Evolutionary conservation across 2,888 invertebrate genomes (phyloP).

Genomic region (Xylocampa areola): DNA sequence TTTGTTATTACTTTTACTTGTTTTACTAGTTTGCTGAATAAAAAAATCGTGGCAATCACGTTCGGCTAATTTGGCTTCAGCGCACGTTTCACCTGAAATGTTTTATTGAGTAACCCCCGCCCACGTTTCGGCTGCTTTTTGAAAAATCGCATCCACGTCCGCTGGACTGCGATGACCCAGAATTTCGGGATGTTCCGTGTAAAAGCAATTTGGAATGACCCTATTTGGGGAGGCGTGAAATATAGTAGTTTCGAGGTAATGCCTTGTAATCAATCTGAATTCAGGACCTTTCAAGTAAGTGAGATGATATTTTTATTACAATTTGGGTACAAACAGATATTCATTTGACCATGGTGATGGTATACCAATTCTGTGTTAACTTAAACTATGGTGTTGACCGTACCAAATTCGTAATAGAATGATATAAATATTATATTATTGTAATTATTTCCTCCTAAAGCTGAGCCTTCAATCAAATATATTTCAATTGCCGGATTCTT

Average conservation of each 20-base stretch:
- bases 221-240: constrained; percentile 39
- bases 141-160: constrained; percentile 50
- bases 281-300: background rate
- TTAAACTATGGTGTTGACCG: constrained; percentile 6
- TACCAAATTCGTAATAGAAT: background rate
- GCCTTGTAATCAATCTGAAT: constrained; percentile 26
- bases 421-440: background rate
- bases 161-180: constrained; percentile 38
- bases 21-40: constrained; percentile 34
- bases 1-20: constrained; percentile 37
- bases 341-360: constrained; percentile 11
- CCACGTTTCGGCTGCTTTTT: constrained; percentile 41
- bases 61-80: constrained; percentile 53
- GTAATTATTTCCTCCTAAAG: constrained; percentile 1
- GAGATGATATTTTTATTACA: constrained; percentile 1
- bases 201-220: constrained; percentile 46
- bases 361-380: constrained; percentile 4
- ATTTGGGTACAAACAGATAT: constrained; percentile 7
- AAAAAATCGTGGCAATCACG: constrained; percentile 53
- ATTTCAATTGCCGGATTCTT: constrained; percentile 7
- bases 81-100: constrained; percentile 61
- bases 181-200: constrained; percentile 38
- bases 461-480: background rate
- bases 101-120: constrained; percentile 57
- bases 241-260: constrained; percentile 30